Percentiles rank a stretch among this genome's conserved stretches.
Evolutionary conservation across 64 coral and sea anemone species (phyloP).

Genomic region (Hydrozoanthus tunicans): DNA sequence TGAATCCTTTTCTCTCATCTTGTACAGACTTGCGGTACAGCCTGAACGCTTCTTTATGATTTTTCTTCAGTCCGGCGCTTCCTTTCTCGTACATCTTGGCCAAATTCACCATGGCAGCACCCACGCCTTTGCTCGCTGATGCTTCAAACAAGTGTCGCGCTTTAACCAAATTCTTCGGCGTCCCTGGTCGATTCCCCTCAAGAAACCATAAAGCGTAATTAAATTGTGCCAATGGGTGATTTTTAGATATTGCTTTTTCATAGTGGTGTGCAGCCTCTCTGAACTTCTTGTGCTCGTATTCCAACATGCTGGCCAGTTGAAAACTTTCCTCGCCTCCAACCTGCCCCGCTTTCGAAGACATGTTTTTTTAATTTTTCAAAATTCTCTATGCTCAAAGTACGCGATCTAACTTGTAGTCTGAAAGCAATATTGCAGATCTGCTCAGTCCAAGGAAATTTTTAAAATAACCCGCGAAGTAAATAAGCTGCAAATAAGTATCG

Average conservation of each 20-base stretch:
- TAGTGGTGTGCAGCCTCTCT: not conserved
- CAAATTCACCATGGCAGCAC: slow-evolving; percentile 21
- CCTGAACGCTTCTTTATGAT: slow-evolving; percentile 38
- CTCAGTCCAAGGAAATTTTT: not conserved
- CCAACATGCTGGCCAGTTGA: not conserved
- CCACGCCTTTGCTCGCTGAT: slow-evolving; percentile 36
- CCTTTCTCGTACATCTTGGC: slow-evolving; percentile 52
- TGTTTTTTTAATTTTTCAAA: not conserved
- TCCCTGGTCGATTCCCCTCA: slow-evolving; percentile 32
- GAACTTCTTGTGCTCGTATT: slow-evolving; percentile 1
- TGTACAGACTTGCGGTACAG: slow-evolving; percentile 44
- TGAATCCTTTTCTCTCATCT: slow-evolving; percentile 33
- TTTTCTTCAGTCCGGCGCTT: slow-evolving; percentile 16
- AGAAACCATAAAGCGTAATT: slow-evolving; percentile 52
- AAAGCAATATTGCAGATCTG: not conserved
- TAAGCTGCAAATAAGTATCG: not conserved
- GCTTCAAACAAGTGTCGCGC: slow-evolving; percentile 39
- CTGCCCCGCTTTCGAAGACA: not conserved
- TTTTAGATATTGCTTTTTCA: slow-evolving; percentile 46
- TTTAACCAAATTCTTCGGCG: slow-evolving; percentile 9
- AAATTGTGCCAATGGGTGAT: slow-evolving; percentile 45
- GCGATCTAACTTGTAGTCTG: not conserved
- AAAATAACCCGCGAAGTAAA: slow-evolving; percentile 4
- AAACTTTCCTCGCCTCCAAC: slow-evolving; percentile 12
- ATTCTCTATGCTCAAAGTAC: not conserved